A percentile compares a stretch with the other conserved stretches of the same genome.
Conservation (phyloP, 2,113 vertebrate species). For the Rhynchomys soricoides region DNA sequence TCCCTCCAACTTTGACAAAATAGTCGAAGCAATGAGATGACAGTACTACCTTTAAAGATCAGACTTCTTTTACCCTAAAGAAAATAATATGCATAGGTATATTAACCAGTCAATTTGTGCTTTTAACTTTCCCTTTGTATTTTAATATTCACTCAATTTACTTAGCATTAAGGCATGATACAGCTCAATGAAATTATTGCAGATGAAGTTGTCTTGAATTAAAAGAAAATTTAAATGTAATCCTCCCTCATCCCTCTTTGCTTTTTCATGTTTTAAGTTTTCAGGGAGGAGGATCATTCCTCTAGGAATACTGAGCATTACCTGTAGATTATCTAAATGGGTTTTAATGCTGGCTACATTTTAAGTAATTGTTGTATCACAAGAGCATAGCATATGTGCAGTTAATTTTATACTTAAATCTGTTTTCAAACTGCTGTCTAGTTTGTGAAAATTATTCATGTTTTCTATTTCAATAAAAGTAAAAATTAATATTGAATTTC, state of each 20-base stretch:
- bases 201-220: not conserved
- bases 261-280: not conserved
- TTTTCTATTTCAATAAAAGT: not conserved
- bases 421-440: not conserved
- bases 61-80: not conserved
- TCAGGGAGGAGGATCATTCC: not conserved
- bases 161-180: conserved; percentile 4
- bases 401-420: conserved; percentile 19
- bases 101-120: not conserved
- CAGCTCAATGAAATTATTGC: not conserved
- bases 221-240: not conserved
- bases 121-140: conserved; percentile 28
- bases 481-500: not conserved
- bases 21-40: not conserved
- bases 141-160: conserved; percentile 16
- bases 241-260: too few relatives aligned
- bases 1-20: conserved; percentile 9
- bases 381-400: not conserved
- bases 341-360: not conserved
- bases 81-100: not conserved
- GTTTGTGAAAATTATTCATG: not conserved
- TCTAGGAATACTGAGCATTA: not conserved
- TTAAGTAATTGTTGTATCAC: not conserved
- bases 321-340: not conserved
- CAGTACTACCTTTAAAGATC: not conserved